Percentiles rank a stretch among this genome's conserved stretches.
Conservation (phyloP, 2,888 invertebrate genomes). For the Dynastes hyllus region DNA sequence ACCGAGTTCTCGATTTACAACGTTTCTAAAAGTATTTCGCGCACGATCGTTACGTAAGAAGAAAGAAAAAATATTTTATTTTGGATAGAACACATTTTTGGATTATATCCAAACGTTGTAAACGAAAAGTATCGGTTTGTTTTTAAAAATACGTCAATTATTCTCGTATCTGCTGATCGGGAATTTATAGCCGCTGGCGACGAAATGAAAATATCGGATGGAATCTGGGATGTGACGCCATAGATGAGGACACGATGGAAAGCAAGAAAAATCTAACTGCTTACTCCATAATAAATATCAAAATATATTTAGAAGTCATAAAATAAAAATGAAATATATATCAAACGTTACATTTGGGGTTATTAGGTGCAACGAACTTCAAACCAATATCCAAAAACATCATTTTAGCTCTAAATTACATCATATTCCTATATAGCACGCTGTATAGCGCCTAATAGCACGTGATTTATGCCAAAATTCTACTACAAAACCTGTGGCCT, state of each 20-base stretch:
- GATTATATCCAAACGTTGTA: background rate
- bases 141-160: background rate
- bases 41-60: background rate
- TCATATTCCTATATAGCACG: too few species aligned
- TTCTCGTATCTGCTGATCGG: background rate
- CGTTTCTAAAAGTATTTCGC: background rate
- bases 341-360: too few species aligned
- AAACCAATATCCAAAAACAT: too few species aligned
- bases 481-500: background rate
- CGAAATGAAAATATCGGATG: background rate
- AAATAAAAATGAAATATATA: too few species aligned
- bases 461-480: constrained; percentile 14
- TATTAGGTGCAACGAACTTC: too few species aligned
- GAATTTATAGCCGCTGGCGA: background rate
- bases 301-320: too few species aligned
- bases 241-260: too few species aligned
- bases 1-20: background rate
- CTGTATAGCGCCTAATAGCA: background rate
- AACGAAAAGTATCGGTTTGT: background rate
- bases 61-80: background rate
- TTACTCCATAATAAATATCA: too few species aligned
- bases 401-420: too few species aligned
- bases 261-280: too few species aligned
- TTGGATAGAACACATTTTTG: constrained; percentile 10
- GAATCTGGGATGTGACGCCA: background rate